Base-by-base conservation (phyloP, 2,888 invertebrate genomes). In the Mythimna pallens region DNA sequence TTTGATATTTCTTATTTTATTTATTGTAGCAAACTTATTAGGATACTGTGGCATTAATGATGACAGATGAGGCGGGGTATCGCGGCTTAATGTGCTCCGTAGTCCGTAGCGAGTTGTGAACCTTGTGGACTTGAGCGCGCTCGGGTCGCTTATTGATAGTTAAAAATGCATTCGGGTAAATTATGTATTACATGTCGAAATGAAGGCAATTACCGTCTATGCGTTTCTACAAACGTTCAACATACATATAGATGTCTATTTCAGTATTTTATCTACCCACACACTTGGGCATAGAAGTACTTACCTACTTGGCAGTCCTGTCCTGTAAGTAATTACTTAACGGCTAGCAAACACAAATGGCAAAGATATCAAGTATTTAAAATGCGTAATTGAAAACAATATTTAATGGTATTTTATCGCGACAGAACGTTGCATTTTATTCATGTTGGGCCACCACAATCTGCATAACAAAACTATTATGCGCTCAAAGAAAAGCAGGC, bases 1-100 rank as follows among this genome's bases (percentile, higher is more conserved):
- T 96, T 96, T 95, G 94, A 95, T 94, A 94, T 92, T 89, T 87
- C 88, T 90, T 88, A 88, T 93, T 94, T 94, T 95, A 94, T 94
- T 94, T 96, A 94, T 95, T 94, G 92, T 92, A 92, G 91, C 92
- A 91, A 95, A 94, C 95, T 96, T 96, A 96, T 96, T 95, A 96
- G 96, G 95, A 94, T 93, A 88, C 93, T 88, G 89, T 93, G 94
- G 95, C 96, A 93, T 94, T 96, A 96, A 96, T 96, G 96, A 96
- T 96, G 96, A 96, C 95, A 96, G 94, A 96, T 95, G 95, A 93
- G 92, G 91, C 92, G 89, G 89, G 87, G 90, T 92, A 91, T 92
- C 91, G 89, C 85, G 88, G 89, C 92, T 93, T 94, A 94, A 94
- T 94, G 92, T 91, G 92, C 90, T 58, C n/a, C 50, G 50, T 52